Percentiles rank a stretch among this genome's conserved stretches.
Evolutionary conservation across 2,888 invertebrate genomes (phyloP).

Genomic region (Alitta virens): DNA sequence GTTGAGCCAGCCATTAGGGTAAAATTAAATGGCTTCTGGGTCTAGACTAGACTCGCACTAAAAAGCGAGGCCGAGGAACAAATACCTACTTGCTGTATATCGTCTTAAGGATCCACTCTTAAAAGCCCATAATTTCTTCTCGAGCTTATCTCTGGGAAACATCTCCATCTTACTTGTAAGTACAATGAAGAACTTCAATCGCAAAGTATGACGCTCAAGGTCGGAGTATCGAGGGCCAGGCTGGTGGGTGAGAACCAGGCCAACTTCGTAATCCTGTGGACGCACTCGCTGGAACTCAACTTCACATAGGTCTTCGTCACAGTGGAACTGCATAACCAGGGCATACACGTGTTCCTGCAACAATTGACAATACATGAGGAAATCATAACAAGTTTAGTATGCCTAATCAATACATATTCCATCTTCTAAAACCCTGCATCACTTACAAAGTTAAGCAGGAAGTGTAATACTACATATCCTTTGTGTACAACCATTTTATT

Average conservation of each 20-base stretch:
- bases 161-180: conserved; percentile 60
- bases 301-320: not conserved
- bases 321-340: conserved; percentile 63
- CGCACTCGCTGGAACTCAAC: conserved; percentile 60
- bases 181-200: conserved; percentile 65
- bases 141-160: conserved; percentile 56
- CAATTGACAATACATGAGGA: no score
- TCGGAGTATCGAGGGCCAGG: conserved; percentile 18
- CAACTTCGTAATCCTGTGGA: conserved; percentile 66
- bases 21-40: no score
- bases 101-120: conserved; percentile 59
- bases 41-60: not conserved
- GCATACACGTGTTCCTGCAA: conserved; percentile 64
- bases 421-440: no score
- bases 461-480: no score
- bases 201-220: conserved; percentile 51
- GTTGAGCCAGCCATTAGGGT: no score
- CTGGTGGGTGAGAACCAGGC: conserved; percentile 66
- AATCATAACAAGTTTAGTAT: no score
- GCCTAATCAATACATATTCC: no score
- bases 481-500: no score
- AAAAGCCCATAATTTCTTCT: conserved; percentile 66
- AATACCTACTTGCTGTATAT: conserved; percentile 23
- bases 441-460: no score
- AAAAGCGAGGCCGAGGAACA: not conserved